phyloP scores from a whole-genome alignment of 2,113 vertebrate genomes.

The Lepus timidus region DNA sequence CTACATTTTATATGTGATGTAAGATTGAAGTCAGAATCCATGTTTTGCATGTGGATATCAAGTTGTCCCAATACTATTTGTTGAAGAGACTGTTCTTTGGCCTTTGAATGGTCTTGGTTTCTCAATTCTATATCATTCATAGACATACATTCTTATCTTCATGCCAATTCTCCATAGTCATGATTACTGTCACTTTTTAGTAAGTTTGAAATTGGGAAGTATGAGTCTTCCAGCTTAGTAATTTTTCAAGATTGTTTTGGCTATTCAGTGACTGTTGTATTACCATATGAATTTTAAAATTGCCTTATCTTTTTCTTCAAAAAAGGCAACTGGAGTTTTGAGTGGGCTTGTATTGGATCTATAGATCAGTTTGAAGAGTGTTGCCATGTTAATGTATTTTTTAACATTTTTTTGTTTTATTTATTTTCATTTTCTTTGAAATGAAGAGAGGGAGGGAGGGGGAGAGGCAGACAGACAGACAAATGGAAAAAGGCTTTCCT shows the following conservation, averaged over 20 bases:
- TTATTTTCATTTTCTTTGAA: too few species aligned
- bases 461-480: too few species aligned
- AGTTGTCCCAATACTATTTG: background rate
- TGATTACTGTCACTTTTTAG: slow-evolving; percentile 7
- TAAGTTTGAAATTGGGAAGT: background rate
- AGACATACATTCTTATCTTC: background rate
- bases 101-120: background rate
- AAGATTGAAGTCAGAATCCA: background rate
- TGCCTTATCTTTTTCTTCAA: background rate
- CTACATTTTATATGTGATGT: background rate
- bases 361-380: background rate
- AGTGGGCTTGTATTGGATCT: background rate
- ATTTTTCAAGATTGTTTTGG: background rate
- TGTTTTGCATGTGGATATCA: background rate
- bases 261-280: background rate
- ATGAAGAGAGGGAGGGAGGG: too few species aligned
- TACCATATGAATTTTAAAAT: slow-evolving; percentile 21
- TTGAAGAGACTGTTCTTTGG: background rate
- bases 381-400: background rate
- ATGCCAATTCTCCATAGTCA: background rate
- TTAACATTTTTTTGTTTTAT: background rate
- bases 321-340: background rate
- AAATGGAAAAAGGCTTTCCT: too few species aligned
- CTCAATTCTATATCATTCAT: background rate
- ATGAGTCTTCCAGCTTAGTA: background rate